Evolutionary conservation across 2,888 invertebrate species (phyloP), one percentile per base, ranked within the genome.

Genomic region (Dryomyza anilis): DNA sequence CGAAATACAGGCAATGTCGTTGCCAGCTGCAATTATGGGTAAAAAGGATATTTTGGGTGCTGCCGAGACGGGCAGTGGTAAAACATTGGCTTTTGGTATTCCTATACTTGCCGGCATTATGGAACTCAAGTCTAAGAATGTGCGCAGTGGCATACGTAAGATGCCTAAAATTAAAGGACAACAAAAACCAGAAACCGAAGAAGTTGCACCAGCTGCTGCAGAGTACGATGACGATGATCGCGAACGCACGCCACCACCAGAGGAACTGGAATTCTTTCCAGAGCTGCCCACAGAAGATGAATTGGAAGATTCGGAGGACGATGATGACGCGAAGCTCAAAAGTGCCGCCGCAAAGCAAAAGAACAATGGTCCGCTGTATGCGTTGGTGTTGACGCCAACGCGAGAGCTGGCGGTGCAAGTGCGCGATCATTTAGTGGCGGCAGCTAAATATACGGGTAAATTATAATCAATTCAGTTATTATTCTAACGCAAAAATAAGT

Each of bases 21-120:
- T 96, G 46, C 93, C 95, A 0, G 87, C 94, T 53, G 95, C 96
- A 36, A 90, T 96, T 74, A 87, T 91, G 78, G 97, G 90, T 45
- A 87, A 90, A 55, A 88, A 92, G 83, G 98, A 99, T 82, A 93
- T 99, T 71, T 84, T 99, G 1, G 99, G 98, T n/a, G 98, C 98
- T 63, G 98, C 98, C 2, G 97, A 98, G 86, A 99, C 99, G 0
- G 99, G 99, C 0, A 98, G 97, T 83, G 99, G 99, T 0, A 99
- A 99, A 86, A 99, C 99, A 0, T 84, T 99, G 59, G 98, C 98
- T 0, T 99, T 98, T 85, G 97, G 95, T 0, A 92, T 99, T 65
- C 99, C 99, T 10, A 91, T 99, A 46, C 84, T 99, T 64, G 86
- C 89, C 61, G 94, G 94, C 16, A 96, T 98, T 69, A 84, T 97